Evolutionary conservation across 92 coral and sea anemone species (phyloP).

Genomic region (Actinernus sp.): DNA sequence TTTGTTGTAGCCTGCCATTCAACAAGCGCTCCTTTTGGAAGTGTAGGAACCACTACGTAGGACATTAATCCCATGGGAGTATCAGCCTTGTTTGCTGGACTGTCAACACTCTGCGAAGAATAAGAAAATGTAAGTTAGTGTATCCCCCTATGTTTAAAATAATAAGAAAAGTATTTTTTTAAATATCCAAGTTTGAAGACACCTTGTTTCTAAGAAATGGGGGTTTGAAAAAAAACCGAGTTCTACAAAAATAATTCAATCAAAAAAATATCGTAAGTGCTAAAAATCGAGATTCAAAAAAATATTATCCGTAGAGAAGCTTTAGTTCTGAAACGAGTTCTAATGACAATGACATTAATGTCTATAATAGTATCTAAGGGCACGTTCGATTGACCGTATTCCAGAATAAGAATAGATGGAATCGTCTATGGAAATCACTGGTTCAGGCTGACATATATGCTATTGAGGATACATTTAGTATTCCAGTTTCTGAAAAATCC

Average conservation of each 20-base stretch:
- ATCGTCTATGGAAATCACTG: too few relatives aligned
- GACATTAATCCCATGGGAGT: constrained; percentile 19
- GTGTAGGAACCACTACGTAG: constrained; percentile 74
- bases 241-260: neutral
- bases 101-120: neutral
- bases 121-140: too few relatives aligned
- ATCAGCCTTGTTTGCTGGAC: neutral
- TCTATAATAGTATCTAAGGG: neutral
- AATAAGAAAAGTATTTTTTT: too few relatives aligned
- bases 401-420: too few relatives aligned
- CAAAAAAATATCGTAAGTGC: neutral
- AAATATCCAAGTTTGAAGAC: too few relatives aligned
- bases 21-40: constrained; percentile 81
- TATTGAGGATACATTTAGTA: too few relatives aligned
- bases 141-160: too few relatives aligned
- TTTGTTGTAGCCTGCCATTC: constrained; percentile 87
- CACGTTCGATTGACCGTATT: too few relatives aligned
- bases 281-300: neutral
- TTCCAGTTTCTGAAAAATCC: too few relatives aligned
- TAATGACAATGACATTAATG: neutral
- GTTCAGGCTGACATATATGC: neutral
- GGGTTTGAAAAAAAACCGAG: too few relatives aligned
- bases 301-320: neutral
- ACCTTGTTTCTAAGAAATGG: too few relatives aligned
- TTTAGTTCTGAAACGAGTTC: too few relatives aligned